A percentile compares a stretch with the other conserved stretches of the same genome.
phyloP scores from a whole-genome alignment of 2,888 invertebrate species.

The Torymus auratus region DNA sequence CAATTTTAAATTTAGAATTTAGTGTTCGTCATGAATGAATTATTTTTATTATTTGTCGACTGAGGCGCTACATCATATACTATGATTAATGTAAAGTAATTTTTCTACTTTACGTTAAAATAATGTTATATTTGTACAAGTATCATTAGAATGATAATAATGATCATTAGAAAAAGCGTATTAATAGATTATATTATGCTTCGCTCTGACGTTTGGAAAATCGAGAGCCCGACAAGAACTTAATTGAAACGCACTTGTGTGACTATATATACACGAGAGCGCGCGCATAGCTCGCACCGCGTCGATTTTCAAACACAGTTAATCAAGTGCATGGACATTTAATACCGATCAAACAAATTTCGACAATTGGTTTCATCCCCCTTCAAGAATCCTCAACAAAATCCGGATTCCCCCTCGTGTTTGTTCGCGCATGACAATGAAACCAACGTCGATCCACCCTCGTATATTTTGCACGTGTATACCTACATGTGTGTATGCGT shows the following conservation, averaged over 20 bases:
- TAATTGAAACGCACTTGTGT: slow-evolving; percentile 18
- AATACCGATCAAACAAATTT: slow-evolving; percentile 34
- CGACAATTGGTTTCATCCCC: slow-evolving; percentile 29
- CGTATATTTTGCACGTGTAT: neutral
- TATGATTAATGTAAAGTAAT: too few species aligned
- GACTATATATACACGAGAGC: too few species aligned
- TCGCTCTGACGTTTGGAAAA: too few species aligned
- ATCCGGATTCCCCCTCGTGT: neutral
- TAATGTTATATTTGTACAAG: too few species aligned
- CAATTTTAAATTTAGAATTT: too few species aligned
- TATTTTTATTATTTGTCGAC: too few species aligned
- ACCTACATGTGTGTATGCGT: slow-evolving; percentile 4
- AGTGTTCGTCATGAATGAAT: too few species aligned
- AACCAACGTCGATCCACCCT: slow-evolving; percentile 4
- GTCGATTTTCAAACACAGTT: slow-evolving; percentile 30
- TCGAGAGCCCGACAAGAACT: neutral
- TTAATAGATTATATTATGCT: too few species aligned
- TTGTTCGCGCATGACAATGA: neutral
- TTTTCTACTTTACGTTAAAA: too few species aligned
- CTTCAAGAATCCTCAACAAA: slow-evolving; percentile 20
- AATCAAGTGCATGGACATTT: slow-evolving; percentile 34
- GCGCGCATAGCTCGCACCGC: neutral
- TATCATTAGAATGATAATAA: too few species aligned
- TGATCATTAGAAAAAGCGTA: too few species aligned
- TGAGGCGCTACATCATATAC: too few species aligned